Evolutionary conservation across 2,888 invertebrate genomes (phyloP).

Genomic region (Chaitophorus viminalis): DNA sequence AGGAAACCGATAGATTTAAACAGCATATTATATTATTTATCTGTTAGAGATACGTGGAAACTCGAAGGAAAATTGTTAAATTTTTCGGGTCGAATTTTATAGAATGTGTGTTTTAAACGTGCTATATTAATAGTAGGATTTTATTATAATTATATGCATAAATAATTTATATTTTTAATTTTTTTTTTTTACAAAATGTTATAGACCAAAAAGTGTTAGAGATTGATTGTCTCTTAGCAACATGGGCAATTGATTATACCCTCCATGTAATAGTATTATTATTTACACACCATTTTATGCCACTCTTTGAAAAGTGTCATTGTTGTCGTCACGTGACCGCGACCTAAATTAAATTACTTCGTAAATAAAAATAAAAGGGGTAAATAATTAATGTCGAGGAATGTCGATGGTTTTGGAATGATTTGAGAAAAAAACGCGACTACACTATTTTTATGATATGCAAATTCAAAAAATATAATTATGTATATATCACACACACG

Average conservation of each 20-base stretch:
- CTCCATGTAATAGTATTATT: conserved; percentile 55
- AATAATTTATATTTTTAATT: too few relatives aligned
- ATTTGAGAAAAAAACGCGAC: not conserved
- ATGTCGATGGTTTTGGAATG: not conserved
- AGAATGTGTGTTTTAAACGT: not conserved
- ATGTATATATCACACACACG: conserved; percentile 54
- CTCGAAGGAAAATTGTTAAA: not conserved
- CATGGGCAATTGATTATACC: conserved; percentile 58
- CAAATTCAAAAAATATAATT: conserved; percentile 42
- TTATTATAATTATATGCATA: conserved; percentile 2
- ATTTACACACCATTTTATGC: conserved; percentile 46
- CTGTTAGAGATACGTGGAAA: not conserved
- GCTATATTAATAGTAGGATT: not conserved
- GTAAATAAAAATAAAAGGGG: conserved; percentile 11
- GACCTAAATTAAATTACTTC: conserved; percentile 22
- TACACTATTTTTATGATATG: conserved; percentile 44
- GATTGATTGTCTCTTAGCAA: conserved; percentile 62
- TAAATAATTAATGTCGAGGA: not conserved
- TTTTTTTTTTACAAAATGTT: conserved; percentile 36
- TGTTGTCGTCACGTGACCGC: conserved; percentile 2
- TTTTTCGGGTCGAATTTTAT: not conserved
- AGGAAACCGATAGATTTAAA: not conserved
- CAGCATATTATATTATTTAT: not conserved
- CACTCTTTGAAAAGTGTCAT: conserved; percentile 12
- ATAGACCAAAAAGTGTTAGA: conserved; percentile 49